Percentiles rank a stretch among this genome's conserved stretches.
phyloP scores from a whole-genome alignment of 2,797 vertebrate genomes.

The Anguilla obscura region DNA sequence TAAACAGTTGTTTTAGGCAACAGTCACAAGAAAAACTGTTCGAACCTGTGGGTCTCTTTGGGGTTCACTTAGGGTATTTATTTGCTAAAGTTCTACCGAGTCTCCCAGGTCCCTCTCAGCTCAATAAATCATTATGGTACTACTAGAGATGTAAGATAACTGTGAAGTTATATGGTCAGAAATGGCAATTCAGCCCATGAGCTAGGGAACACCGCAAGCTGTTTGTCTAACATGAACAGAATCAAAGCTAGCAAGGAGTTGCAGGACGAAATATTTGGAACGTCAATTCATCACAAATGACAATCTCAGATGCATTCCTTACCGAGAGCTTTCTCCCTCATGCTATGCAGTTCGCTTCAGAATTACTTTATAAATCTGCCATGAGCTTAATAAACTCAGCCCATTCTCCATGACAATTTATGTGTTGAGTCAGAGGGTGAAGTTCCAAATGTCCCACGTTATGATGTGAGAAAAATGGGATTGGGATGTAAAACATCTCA shows the following conservation, averaged over 20 bases:
- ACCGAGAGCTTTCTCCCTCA: constrained; percentile 16
- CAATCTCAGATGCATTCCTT: constrained; percentile 7
- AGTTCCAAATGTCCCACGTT: constrained; percentile 33
- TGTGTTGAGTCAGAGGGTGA: constrained; percentile 25
- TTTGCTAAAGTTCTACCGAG: neutral
- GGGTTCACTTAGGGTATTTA: constrained; percentile 28
- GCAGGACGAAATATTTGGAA: neutral
- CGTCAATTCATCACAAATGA: neutral
- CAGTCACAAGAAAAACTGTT: too few relatives aligned
- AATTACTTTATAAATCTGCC: constrained; percentile 33
- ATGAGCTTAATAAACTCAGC: constrained; percentile 26
- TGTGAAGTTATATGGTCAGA: neutral
- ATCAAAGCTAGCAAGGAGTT: neutral
- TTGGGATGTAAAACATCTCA: constrained; percentile 45
- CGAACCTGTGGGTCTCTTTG: neutral
- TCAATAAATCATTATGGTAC: neutral
- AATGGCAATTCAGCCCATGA: neutral
- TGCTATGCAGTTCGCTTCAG: constrained; percentile 12
- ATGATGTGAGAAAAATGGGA: constrained; percentile 37
- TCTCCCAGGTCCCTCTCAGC: neutral
- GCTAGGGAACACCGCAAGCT: neutral
- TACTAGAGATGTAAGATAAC: neutral
- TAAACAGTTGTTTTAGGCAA: constrained; percentile 25
- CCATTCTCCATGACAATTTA: constrained; percentile 17
- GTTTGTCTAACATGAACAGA: neutral